Conservation (phyloP, 1,140 invertebrate genomes). For the Heliconius himera region DNA sequence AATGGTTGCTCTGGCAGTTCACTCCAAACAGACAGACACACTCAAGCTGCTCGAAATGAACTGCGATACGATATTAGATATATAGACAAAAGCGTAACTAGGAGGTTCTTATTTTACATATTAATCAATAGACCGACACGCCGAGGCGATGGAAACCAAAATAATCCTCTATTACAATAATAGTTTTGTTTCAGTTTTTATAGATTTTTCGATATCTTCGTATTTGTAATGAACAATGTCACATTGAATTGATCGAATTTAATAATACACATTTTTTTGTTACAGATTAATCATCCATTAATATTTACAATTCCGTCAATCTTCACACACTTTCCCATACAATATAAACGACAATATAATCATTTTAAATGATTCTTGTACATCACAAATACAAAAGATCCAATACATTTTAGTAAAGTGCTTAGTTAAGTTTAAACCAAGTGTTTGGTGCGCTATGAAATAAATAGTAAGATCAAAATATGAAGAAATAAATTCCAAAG, state of each 20-base stretch:
- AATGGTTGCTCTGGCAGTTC: slow-evolving; percentile 49
- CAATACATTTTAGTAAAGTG: slow-evolving; percentile 1
- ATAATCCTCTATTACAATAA: slow-evolving; percentile 1
- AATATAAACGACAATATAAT: background rate
- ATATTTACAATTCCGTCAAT: background rate
- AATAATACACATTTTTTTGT: background rate
- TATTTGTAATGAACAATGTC: slow-evolving; percentile 8
- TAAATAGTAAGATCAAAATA: slow-evolving; percentile 24
- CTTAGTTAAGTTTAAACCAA: background rate
- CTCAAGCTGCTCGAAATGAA: slow-evolving; percentile 37
- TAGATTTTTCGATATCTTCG: background rate
- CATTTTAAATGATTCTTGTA: background rate
- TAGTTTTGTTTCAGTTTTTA: slow-evolving; percentile 12
- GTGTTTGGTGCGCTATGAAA: slow-evolving; percentile 10
- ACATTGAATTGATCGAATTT: background rate
- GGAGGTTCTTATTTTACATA: slow-evolving; percentile 49
- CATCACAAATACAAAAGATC: slow-evolving; percentile 22
- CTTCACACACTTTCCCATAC: background rate
- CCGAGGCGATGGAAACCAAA: background rate
- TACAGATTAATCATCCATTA: background rate
- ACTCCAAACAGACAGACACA: slow-evolving; percentile 35
- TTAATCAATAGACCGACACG: slow-evolving; percentile 39
- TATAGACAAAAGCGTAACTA: slow-evolving; percentile 56
- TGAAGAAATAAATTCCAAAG: slow-evolving; percentile 1
- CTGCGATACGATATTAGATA: slow-evolving; percentile 41